phyloP scores from a whole-genome alignment of 2,888 invertebrate species.

The Azorinus chamasolen region DNA sequence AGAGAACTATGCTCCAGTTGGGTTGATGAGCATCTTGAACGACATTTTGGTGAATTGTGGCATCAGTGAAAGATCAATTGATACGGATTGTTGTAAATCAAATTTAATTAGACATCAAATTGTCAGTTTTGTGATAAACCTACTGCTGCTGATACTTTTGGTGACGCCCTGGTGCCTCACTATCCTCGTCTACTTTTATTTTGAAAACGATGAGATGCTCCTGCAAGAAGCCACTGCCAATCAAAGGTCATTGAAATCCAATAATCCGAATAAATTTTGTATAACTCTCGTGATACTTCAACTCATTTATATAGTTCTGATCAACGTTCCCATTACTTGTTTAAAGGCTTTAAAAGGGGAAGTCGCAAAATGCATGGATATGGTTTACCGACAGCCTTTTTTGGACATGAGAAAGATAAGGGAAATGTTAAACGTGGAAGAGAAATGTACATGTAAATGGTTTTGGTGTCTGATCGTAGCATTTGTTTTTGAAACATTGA shows the following conservation, averaged over 20 bases:
- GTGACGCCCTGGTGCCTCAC: slow-evolving; percentile 76
- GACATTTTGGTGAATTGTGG: slow-evolving; percentile 78
- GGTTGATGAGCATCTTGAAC: slow-evolving; percentile 68
- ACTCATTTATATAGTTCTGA: slow-evolving; percentile 77
- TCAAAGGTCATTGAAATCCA: slow-evolving; percentile 35
- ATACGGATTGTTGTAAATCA: slow-evolving; percentile 71
- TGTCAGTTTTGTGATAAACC: slow-evolving; percentile 65
- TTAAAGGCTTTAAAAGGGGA: slow-evolving; percentile 68
- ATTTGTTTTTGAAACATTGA: slow-evolving; percentile 70
- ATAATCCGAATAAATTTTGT: slow-evolving; percentile 77
- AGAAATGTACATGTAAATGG: slow-evolving; percentile 73
- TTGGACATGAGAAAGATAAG: slow-evolving; percentile 74
- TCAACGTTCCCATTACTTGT: slow-evolving; percentile 76
- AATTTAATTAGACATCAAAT: slow-evolving; percentile 71
- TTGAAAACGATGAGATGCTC: slow-evolving; percentile 72
- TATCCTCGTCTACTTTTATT: slow-evolving; percentile 72
- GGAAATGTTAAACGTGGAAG: slow-evolving; percentile 58
- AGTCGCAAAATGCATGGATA: slow-evolving; percentile 67
- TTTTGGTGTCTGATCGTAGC: slow-evolving; percentile 75
- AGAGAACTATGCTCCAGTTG: slow-evolving; percentile 72
- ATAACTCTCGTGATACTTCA: slow-evolving; percentile 78
- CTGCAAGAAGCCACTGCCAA: slow-evolving; percentile 59
- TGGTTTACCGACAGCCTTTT: slow-evolving; percentile 71
- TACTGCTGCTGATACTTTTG: slow-evolving; percentile 67
- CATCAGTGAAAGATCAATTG: slow-evolving; percentile 71